Evolutionary conservation across 2,113 vertebrate species (phyloP).

Genomic region (Macheiramphus alcinus): DNA sequence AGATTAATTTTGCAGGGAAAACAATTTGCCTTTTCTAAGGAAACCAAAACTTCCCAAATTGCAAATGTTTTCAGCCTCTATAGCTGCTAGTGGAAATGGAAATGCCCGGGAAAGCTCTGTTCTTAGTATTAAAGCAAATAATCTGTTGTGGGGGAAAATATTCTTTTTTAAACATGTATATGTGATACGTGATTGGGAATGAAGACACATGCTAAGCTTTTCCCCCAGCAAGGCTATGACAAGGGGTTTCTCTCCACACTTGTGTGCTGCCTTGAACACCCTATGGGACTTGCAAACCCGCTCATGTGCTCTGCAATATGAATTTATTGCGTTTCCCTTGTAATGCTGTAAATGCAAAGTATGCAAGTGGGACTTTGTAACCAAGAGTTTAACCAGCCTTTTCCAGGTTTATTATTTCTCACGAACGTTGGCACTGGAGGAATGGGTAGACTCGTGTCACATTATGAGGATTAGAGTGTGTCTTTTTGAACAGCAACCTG

Average conservation of each 20-base stretch:
- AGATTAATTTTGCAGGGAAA: accelerated
- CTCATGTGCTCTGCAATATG: not conserved
- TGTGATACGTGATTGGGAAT: not conserved
- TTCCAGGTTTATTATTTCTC: not conserved
- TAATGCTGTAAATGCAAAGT: not conserved
- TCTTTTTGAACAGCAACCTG: not conserved
- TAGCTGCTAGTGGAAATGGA: not conserved
- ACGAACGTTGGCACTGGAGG: not conserved
- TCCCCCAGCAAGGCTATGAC: not conserved
- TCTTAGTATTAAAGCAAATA: not conserved
- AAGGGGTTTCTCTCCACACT: not conserved
- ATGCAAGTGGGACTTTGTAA: not conserved
- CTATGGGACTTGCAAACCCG: not conserved
- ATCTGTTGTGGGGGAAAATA: not conserved
- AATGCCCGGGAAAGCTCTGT: not conserved
- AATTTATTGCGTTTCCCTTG: not conserved
- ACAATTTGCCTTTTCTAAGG: not conserved
- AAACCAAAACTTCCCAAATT: not conserved
- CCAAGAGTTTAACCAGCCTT: not conserved
- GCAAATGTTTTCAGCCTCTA: not conserved
- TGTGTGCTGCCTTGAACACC: accelerated
- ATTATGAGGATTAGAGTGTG: not conserved
- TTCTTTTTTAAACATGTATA: not conserved
- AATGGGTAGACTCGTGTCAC: not conserved
- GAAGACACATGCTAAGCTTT: not conserved